Evolutionary conservation across 2,113 vertebrate species (phyloP).

Genomic region (Serinus canaria): DNA sequence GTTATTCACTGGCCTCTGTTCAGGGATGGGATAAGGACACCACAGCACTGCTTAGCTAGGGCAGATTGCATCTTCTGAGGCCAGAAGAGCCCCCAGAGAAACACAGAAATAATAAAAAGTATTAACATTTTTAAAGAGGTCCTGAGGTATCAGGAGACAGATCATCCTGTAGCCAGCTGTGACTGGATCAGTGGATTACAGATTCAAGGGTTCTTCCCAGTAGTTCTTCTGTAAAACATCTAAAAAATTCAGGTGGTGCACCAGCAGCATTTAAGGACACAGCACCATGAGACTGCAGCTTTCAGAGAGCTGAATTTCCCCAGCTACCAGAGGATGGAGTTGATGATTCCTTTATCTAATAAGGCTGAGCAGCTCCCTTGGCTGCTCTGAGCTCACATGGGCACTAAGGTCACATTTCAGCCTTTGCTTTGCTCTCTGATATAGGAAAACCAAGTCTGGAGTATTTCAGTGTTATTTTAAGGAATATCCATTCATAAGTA

Average conservation of each 20-base stretch:
- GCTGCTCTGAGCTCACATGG: not conserved
- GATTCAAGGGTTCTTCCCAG: not conserved
- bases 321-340: not conserved
- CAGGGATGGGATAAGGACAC: not conserved
- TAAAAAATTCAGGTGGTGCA: not conserved
- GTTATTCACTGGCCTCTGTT: conserved; percentile 5
- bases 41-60: not conserved
- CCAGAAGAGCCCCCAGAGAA: not conserved
- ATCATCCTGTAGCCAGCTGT: not conserved
- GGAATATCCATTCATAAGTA: not conserved
- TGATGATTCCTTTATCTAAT: not conserved
- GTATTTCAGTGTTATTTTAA: not conserved
- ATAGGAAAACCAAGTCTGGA: not conserved
- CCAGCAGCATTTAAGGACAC: not conserved
- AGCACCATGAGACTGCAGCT: not conserved
- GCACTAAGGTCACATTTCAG: not conserved
- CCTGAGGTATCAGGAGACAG: not conserved
- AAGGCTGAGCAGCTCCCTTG: not conserved
- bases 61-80: not conserved
- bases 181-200: not conserved
- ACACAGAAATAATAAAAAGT: not conserved
- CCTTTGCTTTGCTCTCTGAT: not conserved
- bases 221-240: not conserved
- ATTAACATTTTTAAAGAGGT: not conserved
- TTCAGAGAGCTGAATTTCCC: not conserved